Conservation (phyloP, 2,888 invertebrate species). For the Eumacrocentrus americanus region DNA sequence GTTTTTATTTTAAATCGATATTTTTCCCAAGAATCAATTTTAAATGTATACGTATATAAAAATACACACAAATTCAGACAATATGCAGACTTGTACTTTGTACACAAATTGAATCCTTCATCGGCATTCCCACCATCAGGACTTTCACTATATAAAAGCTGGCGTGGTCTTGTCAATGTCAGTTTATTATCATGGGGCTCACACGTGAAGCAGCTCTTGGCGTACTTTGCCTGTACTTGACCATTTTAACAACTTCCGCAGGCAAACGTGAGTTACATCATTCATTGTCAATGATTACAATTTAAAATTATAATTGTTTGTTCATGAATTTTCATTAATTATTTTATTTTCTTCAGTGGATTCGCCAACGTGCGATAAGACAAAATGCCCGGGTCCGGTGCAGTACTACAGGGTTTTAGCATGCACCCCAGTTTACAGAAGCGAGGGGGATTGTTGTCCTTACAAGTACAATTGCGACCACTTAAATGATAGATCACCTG, state of each 20-base stretch:
- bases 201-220: too few relatives aligned
- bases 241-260: background rate
- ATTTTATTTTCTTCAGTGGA: background rate
- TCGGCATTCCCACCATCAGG: too few relatives aligned
- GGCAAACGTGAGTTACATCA: background rate
- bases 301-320: background rate
- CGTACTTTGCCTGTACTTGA: background rate
- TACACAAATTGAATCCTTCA: too few relatives aligned
- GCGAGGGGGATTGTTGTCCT: slow-evolving; percentile 44
- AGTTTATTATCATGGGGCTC: too few relatives aligned
- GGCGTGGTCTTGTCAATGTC: too few relatives aligned
- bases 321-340: background rate
- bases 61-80: too few relatives aligned
- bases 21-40: too few relatives aligned
- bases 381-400: slow-evolving; percentile 46
- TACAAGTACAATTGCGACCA: slow-evolving; percentile 45
- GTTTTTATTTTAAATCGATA: too few relatives aligned
- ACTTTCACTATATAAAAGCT: too few relatives aligned
- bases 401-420: slow-evolving; percentile 42
- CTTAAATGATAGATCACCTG: slow-evolving; percentile 33
- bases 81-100: too few relatives aligned
- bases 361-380: background rate
- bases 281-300: too few relatives aligned
- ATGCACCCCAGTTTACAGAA: slow-evolving; percentile 45
- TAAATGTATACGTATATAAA: too few relatives aligned